Evolutionary conservation across 1,140 invertebrate genomes (phyloP).

Genomic region (Macrobrachium rosenbergii): DNA sequence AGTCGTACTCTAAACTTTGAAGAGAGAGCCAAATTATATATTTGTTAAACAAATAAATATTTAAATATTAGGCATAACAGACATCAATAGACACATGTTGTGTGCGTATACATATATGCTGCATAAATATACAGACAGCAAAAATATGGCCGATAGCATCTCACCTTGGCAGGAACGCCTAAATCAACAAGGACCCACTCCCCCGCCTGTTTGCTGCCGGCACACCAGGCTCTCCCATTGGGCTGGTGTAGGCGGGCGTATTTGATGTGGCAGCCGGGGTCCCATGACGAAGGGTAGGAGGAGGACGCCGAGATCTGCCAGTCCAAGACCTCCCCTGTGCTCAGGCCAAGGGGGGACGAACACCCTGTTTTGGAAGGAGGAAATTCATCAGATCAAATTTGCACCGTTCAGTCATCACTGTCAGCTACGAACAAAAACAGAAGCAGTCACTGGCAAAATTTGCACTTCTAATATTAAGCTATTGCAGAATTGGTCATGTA

Average conservation of each 20-base stretch:
- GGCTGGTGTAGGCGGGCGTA: constrained; percentile 74
- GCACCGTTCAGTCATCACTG: neutral
- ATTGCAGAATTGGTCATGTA: neutral
- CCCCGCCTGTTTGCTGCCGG: constrained; percentile 72
- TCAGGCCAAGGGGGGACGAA: constrained; percentile 73
- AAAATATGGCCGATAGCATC: constrained; percentile 24
- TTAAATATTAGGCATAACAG: no score
- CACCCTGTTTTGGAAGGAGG: constrained; percentile 66
- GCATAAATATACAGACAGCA: no score
- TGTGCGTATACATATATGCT: neutral
- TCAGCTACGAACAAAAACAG: neutral
- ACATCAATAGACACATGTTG: no score
- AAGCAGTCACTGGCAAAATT: neutral
- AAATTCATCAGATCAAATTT: neutral
- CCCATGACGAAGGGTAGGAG: constrained; percentile 71
- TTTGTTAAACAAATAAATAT: no score
- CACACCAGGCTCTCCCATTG: constrained; percentile 74
- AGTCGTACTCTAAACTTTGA: no score
- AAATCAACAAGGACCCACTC: constrained; percentile 75
- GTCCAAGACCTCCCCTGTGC: constrained; percentile 74
- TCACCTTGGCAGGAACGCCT: constrained; percentile 73
- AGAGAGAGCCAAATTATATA: no score
- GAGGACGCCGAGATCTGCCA: constrained; percentile 76
- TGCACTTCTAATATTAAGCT: no score
- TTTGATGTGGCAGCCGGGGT: constrained; percentile 73